phyloP scores from a whole-genome alignment of 2,113 vertebrate genomes.

The Deroptyus accipitrinus region DNA sequence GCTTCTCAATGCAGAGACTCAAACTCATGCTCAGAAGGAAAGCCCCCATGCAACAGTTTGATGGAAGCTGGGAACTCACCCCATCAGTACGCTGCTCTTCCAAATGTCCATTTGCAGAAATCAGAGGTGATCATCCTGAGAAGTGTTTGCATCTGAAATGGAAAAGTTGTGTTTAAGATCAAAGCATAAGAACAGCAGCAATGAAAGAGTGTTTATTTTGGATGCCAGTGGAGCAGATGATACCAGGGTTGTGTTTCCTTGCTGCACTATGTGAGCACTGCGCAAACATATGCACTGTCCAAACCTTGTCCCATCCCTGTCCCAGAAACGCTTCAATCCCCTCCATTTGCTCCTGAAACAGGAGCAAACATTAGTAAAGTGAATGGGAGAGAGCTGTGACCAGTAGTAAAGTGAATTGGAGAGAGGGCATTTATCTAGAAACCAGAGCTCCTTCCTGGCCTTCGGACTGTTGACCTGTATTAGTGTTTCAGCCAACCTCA shows the following conservation, averaged over 20 bases:
- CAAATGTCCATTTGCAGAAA: background rate
- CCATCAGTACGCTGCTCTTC: background rate
- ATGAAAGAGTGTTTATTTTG: background rate
- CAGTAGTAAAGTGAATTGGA: background rate
- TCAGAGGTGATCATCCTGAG: background rate
- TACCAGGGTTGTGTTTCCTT: background rate
- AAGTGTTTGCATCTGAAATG: background rate
- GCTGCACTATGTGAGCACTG: rapidly evolving
- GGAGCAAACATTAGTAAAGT: background rate
- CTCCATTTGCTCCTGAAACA: background rate
- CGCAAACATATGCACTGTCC: background rate
- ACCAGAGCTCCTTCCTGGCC: background rate
- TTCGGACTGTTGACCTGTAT: background rate
- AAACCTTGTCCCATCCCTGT: background rate
- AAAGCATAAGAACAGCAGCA: background rate
- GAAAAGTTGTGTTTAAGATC: background rate
- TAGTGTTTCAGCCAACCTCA: background rate
- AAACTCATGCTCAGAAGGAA: background rate
- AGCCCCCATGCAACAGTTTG: rapidly evolving
- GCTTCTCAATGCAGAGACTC: background rate
- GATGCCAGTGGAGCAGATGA: background rate
- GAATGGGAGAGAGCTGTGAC: background rate
- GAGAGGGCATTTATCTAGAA: background rate
- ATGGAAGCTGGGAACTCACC: background rate
- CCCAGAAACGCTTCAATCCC: background rate